phyloP scores from a whole-genome alignment of 2,888 invertebrate species.

The Perizoma affinitatum region DNA sequence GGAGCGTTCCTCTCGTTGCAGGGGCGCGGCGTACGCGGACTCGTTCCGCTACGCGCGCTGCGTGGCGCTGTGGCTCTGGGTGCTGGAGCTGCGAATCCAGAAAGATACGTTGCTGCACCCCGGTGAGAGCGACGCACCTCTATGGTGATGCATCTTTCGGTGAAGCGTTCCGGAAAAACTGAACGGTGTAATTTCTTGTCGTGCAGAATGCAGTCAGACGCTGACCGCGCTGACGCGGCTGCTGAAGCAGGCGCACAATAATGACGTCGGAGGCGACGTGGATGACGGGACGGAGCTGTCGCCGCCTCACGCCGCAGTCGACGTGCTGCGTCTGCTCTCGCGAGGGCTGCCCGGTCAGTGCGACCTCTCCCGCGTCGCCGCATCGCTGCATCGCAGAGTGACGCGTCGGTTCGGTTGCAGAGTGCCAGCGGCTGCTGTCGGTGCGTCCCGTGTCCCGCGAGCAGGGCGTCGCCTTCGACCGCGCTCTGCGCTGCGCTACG shows the following conservation, averaged over 20 bases:
- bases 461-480: constrained; percentile 93
- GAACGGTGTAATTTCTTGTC: neutral
- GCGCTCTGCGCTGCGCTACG: constrained; percentile 90
- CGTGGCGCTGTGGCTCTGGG: constrained; percentile 94
- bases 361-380: too few species aligned
- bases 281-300: constrained; percentile 49
- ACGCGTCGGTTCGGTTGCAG: constrained; percentile 54
- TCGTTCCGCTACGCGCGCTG: constrained; percentile 91
- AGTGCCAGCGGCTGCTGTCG: constrained; percentile 85
- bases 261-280: constrained; percentile 83
- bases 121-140: constrained; percentile 13
- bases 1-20: constrained; percentile 37
- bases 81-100: constrained; percentile 90
- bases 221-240: constrained; percentile 93
- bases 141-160: too few species aligned
- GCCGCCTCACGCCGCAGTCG: constrained; percentile 77
- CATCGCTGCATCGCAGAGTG: neutral
- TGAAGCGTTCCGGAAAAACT: too few species aligned
- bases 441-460: constrained; percentile 88
- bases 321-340: constrained; percentile 72
- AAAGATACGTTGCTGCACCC: constrained; percentile 88
- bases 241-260: constrained; percentile 89
- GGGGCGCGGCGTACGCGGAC: constrained; percentile 90
- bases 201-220: constrained; percentile 91
- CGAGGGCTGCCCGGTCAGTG: constrained; percentile 77